Conservation (phyloP, 2,113 vertebrate species). For the human (Homo sapiens) region DNA sequence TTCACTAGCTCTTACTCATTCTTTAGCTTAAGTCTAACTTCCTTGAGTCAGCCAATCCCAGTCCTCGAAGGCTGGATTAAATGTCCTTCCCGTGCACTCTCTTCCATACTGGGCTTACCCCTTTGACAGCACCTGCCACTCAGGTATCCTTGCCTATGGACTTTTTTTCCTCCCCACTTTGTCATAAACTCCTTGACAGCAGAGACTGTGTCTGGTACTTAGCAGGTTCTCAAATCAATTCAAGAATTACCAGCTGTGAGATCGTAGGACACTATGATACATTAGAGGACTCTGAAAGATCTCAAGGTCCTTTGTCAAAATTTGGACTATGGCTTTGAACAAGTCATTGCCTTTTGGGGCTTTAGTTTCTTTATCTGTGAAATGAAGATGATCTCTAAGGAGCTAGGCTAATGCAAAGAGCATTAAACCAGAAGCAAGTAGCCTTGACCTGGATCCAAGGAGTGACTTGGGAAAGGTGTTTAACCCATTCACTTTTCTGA, state of each 20-base stretch:
- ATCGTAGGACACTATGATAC: neutral
- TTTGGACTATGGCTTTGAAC: neutral
- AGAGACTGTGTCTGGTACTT: neutral
- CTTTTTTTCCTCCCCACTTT: neutral
- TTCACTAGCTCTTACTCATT: neutral
- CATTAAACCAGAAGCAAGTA: neutral
- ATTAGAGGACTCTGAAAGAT: neutral
- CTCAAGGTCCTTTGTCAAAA: slow-evolving; percentile 14
- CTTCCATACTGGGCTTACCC: neutral
- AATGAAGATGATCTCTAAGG: slow-evolving; percentile 18
- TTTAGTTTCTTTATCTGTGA: slow-evolving; percentile 20
- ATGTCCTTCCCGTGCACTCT: neutral
- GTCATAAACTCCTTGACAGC: neutral
- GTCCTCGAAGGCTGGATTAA: neutral
- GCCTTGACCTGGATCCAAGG: neutral
- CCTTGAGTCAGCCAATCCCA: neutral
- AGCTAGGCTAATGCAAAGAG: slow-evolving; percentile 14
- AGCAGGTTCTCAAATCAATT: neutral
- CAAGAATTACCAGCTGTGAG: neutral
- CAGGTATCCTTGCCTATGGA: neutral
- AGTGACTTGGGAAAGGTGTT: neutral
- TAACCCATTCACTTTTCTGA: neutral
- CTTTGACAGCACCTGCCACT: neutral
- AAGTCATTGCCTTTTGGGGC: neutral
- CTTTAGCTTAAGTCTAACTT: neutral